Percentiles rank a stretch among this genome's conserved stretches.
Evolutionary conservation across 2,113 vertebrate species (phyloP).

Genomic region (Apteryx mantelli): DNA sequence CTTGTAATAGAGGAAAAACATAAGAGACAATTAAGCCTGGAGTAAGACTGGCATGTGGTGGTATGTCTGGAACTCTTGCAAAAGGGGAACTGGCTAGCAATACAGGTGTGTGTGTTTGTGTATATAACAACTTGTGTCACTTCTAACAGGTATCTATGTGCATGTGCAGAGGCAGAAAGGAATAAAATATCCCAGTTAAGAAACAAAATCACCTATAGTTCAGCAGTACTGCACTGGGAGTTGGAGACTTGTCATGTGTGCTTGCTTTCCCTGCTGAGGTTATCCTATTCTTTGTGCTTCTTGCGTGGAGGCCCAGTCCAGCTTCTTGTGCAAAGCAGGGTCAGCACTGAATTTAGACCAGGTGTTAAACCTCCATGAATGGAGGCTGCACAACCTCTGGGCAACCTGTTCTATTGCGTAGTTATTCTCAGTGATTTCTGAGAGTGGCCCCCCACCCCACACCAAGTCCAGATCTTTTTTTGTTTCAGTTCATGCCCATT

Average conservation of each 20-base stretch:
- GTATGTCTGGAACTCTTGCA: background rate
- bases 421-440: background rate
- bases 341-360: background rate
- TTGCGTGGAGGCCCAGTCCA: background rate
- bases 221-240: background rate
- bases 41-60: background rate
- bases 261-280: background rate
- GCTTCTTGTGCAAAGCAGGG: background rate
- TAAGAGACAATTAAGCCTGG: background rate
- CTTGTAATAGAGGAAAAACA: background rate
- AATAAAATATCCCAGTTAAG: background rate
- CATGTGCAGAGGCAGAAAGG: background rate
- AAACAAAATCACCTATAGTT: background rate
- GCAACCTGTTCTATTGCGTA: background rate
- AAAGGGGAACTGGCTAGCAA: background rate
- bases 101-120: background rate
- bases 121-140: no score
- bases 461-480: background rate
- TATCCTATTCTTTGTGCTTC: rapidly evolving
- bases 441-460: no score
- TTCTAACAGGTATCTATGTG: no score
- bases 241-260: background rate
- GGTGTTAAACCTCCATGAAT: background rate
- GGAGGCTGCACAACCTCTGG: background rate
- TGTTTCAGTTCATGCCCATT: background rate